A percentile compares a stretch with the other conserved stretches of the same genome.
These are phyloP conservation scores for Cuculus canorus DNA, from an alignment of 2,797 vertebrate genomes.

Conservation along the genomic window DNA sequence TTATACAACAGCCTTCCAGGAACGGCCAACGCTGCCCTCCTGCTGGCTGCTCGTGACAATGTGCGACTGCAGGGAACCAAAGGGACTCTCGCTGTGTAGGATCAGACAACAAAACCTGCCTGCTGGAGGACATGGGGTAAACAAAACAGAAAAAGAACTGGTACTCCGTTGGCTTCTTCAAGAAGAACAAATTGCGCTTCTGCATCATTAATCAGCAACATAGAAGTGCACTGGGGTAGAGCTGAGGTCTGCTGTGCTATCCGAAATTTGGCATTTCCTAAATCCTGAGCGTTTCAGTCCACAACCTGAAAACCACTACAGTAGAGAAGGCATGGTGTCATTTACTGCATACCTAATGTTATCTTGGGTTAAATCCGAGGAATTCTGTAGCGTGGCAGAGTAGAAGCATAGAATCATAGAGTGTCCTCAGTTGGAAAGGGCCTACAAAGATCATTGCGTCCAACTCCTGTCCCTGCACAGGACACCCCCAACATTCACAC, in stretches of 20 bases:
- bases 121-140: not conserved
- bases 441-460: too few species aligned
- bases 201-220: accelerated
- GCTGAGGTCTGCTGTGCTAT: not conserved
- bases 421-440: too few species aligned
- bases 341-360: accelerated
- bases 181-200: not conserved
- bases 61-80: not conserved
- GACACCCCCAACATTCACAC: too few species aligned
- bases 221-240: accelerated
- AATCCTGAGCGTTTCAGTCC: accelerated
- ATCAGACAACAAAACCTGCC: not conserved
- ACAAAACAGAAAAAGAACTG: not conserved
- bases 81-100: not conserved
- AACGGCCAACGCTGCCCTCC: not conserved
- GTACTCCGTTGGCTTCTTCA: not conserved
- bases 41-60: not conserved
- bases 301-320: accelerated
- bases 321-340: not conserved
- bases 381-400: not conserved
- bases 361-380: not conserved
- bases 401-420: not conserved
- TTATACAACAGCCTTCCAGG: not conserved
- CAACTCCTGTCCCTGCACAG: too few species aligned
- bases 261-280: accelerated